These are phyloP conservation scores for Helicoverpa zea DNA, from an alignment of 1,140 invertebrate species.

Conservation along the genomic window DNA sequence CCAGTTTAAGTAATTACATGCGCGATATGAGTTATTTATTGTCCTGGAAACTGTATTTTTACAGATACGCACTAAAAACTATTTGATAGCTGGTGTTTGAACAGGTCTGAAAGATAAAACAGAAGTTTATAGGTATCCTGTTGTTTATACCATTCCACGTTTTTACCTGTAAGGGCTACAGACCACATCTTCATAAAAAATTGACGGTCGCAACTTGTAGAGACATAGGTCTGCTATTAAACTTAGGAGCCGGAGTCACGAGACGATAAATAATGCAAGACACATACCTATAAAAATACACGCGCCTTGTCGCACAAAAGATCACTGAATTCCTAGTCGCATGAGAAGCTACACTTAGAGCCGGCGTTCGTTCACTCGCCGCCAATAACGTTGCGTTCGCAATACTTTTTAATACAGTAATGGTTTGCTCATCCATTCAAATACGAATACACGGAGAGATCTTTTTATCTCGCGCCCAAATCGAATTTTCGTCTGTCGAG, in stretches of 20 bases:
- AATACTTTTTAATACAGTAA: constrained; percentile 54
- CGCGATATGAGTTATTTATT: constrained; percentile 38
- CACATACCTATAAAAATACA: constrained; percentile 28
- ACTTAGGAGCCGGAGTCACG: constrained; percentile 35
- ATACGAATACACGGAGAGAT: constrained; percentile 45
- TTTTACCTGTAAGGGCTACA: background rate
- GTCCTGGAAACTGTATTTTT: background rate
- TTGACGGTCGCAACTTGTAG: constrained; percentile 18
- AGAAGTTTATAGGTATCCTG: background rate
- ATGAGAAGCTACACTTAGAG: constrained; percentile 34
- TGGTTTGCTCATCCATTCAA: constrained; percentile 52
- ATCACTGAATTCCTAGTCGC: constrained; percentile 9
- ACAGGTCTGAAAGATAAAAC: background rate
- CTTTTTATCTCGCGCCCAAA: constrained; percentile 61
- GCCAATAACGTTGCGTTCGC: constrained; percentile 43
- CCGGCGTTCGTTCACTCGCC: background rate
- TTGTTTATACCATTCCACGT: background rate
- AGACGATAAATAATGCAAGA: constrained; percentile 31
- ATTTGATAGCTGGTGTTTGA: background rate
- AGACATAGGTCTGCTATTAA: constrained; percentile 18
- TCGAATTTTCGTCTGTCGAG: constrained; percentile 64
- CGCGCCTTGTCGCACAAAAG: constrained; percentile 27
- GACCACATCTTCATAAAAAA: constrained; percentile 26
- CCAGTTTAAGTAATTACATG: constrained; percentile 44
- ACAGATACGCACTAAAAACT: background rate